A percentile compares a stretch with the other conserved stretches of the same genome.
phyloP scores from a whole-genome alignment of 2,888 invertebrate species.

The Lagria hirta region DNA sequence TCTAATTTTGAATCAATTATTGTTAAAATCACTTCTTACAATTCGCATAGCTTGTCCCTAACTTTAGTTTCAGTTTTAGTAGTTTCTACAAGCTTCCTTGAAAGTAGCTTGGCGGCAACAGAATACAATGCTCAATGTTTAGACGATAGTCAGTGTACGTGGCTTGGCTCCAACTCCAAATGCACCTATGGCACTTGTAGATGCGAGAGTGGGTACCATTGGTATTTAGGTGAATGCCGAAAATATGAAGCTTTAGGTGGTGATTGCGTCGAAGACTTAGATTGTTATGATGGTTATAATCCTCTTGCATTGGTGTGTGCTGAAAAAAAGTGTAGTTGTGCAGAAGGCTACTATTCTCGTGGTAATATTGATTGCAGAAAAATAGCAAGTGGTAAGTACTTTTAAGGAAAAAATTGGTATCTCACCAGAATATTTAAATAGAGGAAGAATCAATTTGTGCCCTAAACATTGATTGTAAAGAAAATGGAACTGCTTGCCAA shows the following conservation, averaged over 20 bases:
- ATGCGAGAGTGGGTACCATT: conserved; percentile 33
- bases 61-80: conserved; percentile 30
- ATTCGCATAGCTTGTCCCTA: too few relatives aligned
- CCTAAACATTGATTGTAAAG: conserved; percentile 34
- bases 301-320: conserved; percentile 32
- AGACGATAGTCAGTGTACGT: conserved; percentile 33
- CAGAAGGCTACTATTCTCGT: conserved; percentile 34
- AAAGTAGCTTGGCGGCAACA: too few relatives aligned
- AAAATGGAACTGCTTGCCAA: conserved; percentile 23
- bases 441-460: conserved; percentile 29
- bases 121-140: conserved; percentile 34
- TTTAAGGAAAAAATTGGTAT: conserved; percentile 17
- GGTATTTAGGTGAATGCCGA: conserved; percentile 37
- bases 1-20: too few relatives aligned
- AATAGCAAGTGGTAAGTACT: conserved; percentile 20
- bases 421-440: too few relatives aligned
- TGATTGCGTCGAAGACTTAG: conserved; percentile 22
- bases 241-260: conserved; percentile 31
- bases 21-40: too few relatives aligned
- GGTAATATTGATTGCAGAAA: conserved; percentile 34
- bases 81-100: too few relatives aligned
- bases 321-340: conserved; percentile 31
- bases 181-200: conserved; percentile 34
- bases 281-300: conserved; percentile 35
- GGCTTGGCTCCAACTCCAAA: conserved; percentile 32